phyloP scores from a whole-genome alignment of 2,888 invertebrate genomes.

The Orthosia gracilis region DNA sequence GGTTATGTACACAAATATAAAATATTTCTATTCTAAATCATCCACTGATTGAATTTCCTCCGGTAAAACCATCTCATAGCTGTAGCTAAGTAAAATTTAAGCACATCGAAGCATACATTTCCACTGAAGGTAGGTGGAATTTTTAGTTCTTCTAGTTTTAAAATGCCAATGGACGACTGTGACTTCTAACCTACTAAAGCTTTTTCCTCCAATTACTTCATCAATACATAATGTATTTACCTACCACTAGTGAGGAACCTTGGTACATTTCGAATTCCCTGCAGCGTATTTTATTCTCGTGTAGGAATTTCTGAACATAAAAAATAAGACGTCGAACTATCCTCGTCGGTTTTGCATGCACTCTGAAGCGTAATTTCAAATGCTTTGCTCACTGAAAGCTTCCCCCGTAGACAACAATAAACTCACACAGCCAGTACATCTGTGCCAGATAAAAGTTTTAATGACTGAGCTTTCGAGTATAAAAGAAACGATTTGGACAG shows the following conservation, averaged over 20 bases:
- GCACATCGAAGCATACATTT: conserved; percentile 22
- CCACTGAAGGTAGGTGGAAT: conserved; percentile 11
- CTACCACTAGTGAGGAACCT: neutral
- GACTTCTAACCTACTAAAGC: conserved; percentile 46
- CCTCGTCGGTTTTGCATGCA: conserved; percentile 70
- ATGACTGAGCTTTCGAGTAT: conserved; percentile 80
- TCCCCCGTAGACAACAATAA: conserved; percentile 79
- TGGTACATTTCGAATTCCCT: conserved; percentile 8
- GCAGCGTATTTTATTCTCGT: conserved; percentile 4
- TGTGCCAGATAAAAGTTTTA: conserved; percentile 84
- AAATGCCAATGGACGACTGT: conserved; percentile 43
- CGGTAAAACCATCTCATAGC: neutral
- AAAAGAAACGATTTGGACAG: conserved; percentile 75
- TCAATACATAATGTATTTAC: conserved; percentile 22
- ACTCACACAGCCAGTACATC: conserved; percentile 78
- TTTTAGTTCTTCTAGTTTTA: conserved; percentile 23
- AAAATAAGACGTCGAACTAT: conserved; percentile 55
- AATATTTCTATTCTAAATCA: conserved; percentile 1
- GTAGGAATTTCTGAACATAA: conserved; percentile 34
- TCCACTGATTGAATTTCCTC: conserved; percentile 12
- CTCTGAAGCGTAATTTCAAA: conserved; percentile 75
- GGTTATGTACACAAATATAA: neutral
- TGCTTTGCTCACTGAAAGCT: conserved; percentile 76
- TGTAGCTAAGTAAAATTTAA: conserved; percentile 19
- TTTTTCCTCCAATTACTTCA: conserved; percentile 36